phyloP scores from a whole-genome alignment of 1,140 invertebrate genomes.

The Drosophila saltans region DNA sequence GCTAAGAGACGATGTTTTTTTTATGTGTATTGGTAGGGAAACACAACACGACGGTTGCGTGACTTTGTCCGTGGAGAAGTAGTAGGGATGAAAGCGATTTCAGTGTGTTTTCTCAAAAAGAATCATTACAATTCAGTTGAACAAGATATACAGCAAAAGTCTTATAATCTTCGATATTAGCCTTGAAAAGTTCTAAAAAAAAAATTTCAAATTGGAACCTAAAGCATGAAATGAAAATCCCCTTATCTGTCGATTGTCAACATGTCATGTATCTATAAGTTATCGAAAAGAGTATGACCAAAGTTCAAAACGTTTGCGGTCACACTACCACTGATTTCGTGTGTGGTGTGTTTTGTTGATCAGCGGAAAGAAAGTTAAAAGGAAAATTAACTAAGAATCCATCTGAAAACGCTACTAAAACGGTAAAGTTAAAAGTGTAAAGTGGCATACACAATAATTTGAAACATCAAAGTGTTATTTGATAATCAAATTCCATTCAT shows the following conservation, averaged over 20 bases:
- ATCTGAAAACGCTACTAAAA: conserved; percentile 40
- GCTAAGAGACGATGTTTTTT: conserved; percentile 1
- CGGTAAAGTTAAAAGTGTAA: conserved; percentile 62
- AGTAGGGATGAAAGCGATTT: conserved; percentile 9
- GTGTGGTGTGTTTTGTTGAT: conserved; percentile 73
- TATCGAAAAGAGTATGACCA: conserved; percentile 9
- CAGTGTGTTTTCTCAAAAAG: no score
- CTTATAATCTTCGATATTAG: background rate
- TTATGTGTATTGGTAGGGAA: conserved; percentile 9
- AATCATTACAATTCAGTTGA: no score
- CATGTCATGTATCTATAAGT: conserved; percentile 3
- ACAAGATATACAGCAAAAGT: background rate
- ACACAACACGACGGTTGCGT: conserved; percentile 7
- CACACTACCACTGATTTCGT: conserved; percentile 33
- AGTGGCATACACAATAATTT: conserved; percentile 41
- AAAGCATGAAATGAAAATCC: background rate
- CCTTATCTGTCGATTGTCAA: conserved; percentile 7
- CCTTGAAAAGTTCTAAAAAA: background rate
- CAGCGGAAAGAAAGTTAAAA: conserved; percentile 65
- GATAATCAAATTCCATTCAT: background rate
- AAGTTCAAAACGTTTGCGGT: background rate
- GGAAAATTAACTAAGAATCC: conserved; percentile 52
- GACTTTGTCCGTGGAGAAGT: background rate
- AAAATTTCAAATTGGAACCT: background rate
- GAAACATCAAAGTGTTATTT: conserved; percentile 13